phyloP scores from a whole-genome alignment of 2,113 vertebrate species.

The Microcebus ravelobensis region DNA sequence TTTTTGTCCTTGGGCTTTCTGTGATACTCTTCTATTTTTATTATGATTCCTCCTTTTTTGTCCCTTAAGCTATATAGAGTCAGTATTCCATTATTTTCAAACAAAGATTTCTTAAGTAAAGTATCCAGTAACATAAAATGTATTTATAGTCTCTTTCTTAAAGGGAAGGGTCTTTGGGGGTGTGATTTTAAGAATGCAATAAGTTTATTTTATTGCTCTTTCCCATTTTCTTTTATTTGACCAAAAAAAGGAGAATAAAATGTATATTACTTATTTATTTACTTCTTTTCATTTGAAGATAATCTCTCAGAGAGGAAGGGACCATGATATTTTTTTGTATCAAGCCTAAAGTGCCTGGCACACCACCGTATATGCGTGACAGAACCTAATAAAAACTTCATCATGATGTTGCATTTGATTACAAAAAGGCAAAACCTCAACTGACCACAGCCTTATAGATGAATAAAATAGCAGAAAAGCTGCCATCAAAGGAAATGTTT shows the following conservation, averaged over 20 bases:
- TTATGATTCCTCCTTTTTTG: neutral
- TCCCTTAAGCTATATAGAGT: neutral
- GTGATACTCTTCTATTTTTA: neutral
- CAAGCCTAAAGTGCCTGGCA: neutral
- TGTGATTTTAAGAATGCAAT: neutral
- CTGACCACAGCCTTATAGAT: neutral
- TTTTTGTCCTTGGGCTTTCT: neutral
- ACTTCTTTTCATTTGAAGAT: neutral
- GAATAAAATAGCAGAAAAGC: constrained; percentile 15
- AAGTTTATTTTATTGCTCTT: constrained; percentile 1
- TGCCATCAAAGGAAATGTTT: neutral
- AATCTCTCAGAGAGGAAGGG: neutral
- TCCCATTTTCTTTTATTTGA: constrained; percentile 9
- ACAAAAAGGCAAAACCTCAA: neutral
- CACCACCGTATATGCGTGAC: neutral
- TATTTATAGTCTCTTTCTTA: neutral
- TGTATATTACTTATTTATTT: neutral
- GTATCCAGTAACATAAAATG: neutral
- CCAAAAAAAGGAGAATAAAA: neutral
- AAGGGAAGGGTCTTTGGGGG: neutral
- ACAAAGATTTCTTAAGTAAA: neutral
- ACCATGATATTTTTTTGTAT: neutral
- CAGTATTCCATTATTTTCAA: constrained; percentile 10
- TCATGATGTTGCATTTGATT: neutral
- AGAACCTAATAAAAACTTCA: constrained; percentile 5